A percentile compares a stretch with the other conserved stretches of the same genome.
Conservation (phyloP, 2,113 vertebrate species). For the Xiphorhynchus elegans region DNA sequence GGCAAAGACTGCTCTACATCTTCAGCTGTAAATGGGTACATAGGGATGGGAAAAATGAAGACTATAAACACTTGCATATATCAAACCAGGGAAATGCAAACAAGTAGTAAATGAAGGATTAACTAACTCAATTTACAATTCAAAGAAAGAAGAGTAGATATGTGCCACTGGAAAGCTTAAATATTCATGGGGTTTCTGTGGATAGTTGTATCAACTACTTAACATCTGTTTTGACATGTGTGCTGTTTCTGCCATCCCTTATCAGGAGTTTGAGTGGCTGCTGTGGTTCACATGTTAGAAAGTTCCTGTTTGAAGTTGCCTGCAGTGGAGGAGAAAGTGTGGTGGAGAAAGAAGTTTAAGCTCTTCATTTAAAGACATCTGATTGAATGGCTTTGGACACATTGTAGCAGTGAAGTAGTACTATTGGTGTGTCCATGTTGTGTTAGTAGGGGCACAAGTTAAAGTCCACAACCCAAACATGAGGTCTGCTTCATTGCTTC, state of each 20-base stretch:
- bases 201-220: slow-evolving; percentile 28
- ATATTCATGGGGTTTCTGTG: slow-evolving; percentile 44
- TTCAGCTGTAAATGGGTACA: not conserved
- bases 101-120: slow-evolving; percentile 49
- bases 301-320: not conserved
- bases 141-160: slow-evolving; percentile 49
- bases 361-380: not conserved
- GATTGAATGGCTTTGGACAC: not conserved
- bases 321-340: not conserved
- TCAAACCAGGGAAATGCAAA: slow-evolving; percentile 53
- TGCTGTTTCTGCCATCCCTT: slow-evolving; percentile 9
- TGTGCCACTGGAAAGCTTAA: slow-evolving; percentile 46
- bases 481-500: not conserved
- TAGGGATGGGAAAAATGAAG: not conserved
- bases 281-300: not conserved
- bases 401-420: not conserved
- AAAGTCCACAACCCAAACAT: not conserved
- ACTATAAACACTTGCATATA: not conserved
- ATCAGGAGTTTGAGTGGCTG: not conserved
- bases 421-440: not conserved
- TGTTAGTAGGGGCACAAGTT: not conserved
- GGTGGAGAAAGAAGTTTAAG: not conserved
- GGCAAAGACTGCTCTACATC: not conserved
- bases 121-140: slow-evolving; percentile 59
- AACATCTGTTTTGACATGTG: slow-evolving; percentile 43